These are phyloP conservation scores for Phylloscopus trochiloides DNA, from an alignment of 2,113 vertebrate species.

Conservation along the genomic window DNA sequence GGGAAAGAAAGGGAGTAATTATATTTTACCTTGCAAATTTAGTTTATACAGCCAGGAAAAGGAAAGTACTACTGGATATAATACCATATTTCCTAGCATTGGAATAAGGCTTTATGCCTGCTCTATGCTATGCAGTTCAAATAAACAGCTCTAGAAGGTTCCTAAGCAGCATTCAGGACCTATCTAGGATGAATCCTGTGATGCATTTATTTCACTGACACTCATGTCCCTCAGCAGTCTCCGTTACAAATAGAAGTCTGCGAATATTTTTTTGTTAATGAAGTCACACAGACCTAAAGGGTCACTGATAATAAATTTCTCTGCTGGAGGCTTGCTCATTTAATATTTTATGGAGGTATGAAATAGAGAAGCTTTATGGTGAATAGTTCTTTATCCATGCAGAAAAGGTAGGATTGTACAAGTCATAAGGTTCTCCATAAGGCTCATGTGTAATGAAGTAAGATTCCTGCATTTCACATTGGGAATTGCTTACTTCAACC, in stretches of 20 bases:
- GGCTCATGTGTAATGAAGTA: not conserved
- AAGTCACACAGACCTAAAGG: not conserved
- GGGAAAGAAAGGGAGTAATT: not conserved
- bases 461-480: not conserved
- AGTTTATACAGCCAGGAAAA: not conserved
- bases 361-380: not conserved
- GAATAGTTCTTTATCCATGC: not conserved
- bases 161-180: not conserved
- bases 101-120: not conserved
- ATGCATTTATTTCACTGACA: not conserved
- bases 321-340: not conserved
- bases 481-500: not conserved
- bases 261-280: not conserved
- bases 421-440: not conserved
- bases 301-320: not conserved
- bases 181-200: not conserved
- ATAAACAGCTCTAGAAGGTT: not conserved
- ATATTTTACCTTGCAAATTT: not conserved
- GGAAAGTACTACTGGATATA: not conserved
- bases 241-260: not conserved
- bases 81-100: not conserved
- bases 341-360: not conserved
- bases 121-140: not conserved
- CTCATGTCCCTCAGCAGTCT: not conserved
- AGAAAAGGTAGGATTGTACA: not conserved